Base-by-base conservation (phyloP, 1,140 invertebrate genomes). In the Drosophila teissieri region DNA sequence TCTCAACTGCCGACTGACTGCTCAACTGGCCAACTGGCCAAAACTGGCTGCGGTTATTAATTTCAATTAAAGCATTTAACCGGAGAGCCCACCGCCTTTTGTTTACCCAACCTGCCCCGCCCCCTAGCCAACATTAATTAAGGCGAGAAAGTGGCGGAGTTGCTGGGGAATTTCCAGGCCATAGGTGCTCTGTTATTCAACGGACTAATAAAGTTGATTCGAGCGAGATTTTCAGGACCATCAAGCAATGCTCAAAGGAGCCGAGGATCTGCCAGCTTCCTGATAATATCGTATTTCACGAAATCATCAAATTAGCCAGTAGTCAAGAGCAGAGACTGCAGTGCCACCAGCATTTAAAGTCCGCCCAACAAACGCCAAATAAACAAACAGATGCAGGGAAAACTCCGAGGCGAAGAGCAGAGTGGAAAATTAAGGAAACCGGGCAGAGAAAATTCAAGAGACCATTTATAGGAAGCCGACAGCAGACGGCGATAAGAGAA, bases 1-100 rank as follows among this genome's bases (percentile, higher is more conserved):
- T 42, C 60, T 53, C 34, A 14, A 22, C 70, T 12, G 63, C 40
- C 51, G 42, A 45, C 42, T 19, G 17, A 44, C 40, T 42, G 42
- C 42, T 44, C 39, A 22, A 53, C 56, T 61, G 64, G 52, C 39
- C 54, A 53, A 72, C 51, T 58, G 69, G 44, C 60, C 65, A 53
- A 54, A 75, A 76, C 73, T 65, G 53, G 69, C 69, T 88, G 83
- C 76, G 83, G 83, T 91, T 91, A 91, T 91, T 91, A 91, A 91
- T 91, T 91, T 91, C 88, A 91, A 91, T 91, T 91, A 91, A 91
- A 91, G 80, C 80, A 89, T 91, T 91, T 91, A 91, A 91, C 88
- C 79, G 75, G 78, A 72, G 77, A 76, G 53, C 6, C 34, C 52
- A 19, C 37, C 56, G 36, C 67, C 27, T 19, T 58, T 60, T 79